Evolutionary conservation across 2,888 invertebrate genomes (phyloP).

Genomic region (Fragum sueziense): DNA sequence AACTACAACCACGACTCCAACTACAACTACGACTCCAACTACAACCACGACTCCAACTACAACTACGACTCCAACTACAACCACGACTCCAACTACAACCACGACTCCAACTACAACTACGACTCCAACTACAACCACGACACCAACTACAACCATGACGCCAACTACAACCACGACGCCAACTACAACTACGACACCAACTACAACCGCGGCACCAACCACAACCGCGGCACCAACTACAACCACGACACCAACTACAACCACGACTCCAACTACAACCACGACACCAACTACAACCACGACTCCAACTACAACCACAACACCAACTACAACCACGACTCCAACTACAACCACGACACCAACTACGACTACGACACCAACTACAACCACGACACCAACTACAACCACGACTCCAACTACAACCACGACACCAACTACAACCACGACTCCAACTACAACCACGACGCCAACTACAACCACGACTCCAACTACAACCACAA

Average conservation of each 20-base stretch:
- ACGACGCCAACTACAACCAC: slow-evolving; percentile 4
- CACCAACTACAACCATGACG: background rate
- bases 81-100: background rate
- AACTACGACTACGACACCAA: background rate
- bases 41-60: background rate
- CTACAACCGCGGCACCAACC: background rate
- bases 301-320: background rate
- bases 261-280: background rate
- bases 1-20: background rate
- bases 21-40: background rate
- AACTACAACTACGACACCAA: background rate
- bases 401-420: slow-evolving; percentile 7
- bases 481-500: slow-evolving; percentile 4
- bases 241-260: background rate
- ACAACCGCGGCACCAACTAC: background rate
- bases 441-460: background rate
- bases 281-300: background rate
- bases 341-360: background rate
- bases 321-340: background rate
- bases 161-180: background rate
- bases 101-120: background rate
- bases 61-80: background rate
- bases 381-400: background rate
- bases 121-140: background rate
- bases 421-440: slow-evolving; percentile 1